Evolutionary conservation across 2,113 vertebrate genomes (phyloP).

Genomic region (Ellobius talpinus): DNA sequence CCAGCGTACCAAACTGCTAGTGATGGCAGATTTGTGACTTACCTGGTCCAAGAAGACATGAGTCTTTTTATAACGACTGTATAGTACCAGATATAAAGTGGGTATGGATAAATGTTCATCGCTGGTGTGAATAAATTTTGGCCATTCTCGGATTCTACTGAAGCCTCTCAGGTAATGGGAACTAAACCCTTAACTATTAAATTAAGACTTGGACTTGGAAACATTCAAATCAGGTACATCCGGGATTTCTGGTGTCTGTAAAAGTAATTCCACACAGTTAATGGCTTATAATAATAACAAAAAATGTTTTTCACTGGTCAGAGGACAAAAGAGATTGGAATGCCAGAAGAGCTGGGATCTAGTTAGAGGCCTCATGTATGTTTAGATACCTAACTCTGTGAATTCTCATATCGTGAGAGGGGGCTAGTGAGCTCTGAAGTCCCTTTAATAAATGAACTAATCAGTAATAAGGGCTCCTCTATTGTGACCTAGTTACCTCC

Average conservation of each 20-base stretch:
- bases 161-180: not conserved
- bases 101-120: slow-evolving; percentile 11
- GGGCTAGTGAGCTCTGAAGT: not conserved
- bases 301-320: not conserved
- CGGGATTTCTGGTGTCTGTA: not conserved
- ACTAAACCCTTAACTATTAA: not conserved
- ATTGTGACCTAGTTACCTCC: not conserved
- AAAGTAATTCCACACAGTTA: not conserved
- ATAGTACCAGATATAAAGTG: slow-evolving; percentile 30
- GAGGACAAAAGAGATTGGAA: not conserved
- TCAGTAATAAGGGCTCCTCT: not conserved
- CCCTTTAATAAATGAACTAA: not conserved
- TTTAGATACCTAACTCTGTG: not conserved
- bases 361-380: not conserved
- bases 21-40: not conserved
- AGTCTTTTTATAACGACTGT: slow-evolving; percentile 35
- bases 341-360: not conserved
- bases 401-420: not conserved
- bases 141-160: not conserved
- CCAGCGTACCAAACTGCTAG: slow-evolving; percentile 36
- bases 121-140: slow-evolving; percentile 19
- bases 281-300: not conserved
- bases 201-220: not conserved
- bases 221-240: not conserved
- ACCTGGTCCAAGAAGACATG: slow-evolving; percentile 43